Percentiles rank a stretch among this genome's conserved stretches.
phyloP scores from a whole-genome alignment of 2,888 invertebrate species.

The Leptarthrus brevirostris region DNA sequence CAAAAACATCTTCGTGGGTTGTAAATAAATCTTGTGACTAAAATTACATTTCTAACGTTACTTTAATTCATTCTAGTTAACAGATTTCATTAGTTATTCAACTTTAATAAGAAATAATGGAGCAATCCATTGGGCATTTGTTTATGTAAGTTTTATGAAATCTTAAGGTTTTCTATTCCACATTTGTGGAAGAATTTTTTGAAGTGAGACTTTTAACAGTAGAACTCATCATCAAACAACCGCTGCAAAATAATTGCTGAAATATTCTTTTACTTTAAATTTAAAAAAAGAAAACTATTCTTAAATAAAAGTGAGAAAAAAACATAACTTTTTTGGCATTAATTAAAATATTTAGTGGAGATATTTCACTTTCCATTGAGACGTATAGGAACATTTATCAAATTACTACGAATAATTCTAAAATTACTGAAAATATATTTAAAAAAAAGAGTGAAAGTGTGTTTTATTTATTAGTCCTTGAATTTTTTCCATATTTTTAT shows the following conservation, averaged over 20 bases:
- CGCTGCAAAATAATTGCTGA: slow-evolving; percentile 29
- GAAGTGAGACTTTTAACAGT: slow-evolving; percentile 12
- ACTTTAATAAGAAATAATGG: not conserved
- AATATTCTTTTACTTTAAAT: slow-evolving; percentile 14
- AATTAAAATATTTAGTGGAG: slow-evolving; percentile 1
- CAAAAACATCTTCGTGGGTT: slow-evolving; percentile 33
- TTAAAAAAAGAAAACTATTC: not conserved
- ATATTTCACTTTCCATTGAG: slow-evolving; percentile 22
- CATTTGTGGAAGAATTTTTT: slow-evolving; percentile 7
- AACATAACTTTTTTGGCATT: slow-evolving; percentile 18
- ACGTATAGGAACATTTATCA: slow-evolving; percentile 31
- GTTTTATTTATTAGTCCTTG: too few relatives aligned
- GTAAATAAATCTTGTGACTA: slow-evolving; percentile 26
- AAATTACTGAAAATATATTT: slow-evolving; percentile 42
- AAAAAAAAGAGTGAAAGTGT: slow-evolving; percentile 10
- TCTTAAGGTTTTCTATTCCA: slow-evolving; percentile 40
- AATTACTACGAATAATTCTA: slow-evolving; percentile 36
- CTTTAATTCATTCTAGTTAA: slow-evolving; percentile 13
- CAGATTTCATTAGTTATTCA: slow-evolving; percentile 31
- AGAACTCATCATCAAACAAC: slow-evolving; percentile 2
- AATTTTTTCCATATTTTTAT: too few relatives aligned
- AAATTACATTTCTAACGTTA: slow-evolving; percentile 26
- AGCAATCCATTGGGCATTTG: not conserved
- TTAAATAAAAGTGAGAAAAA: slow-evolving; percentile 5
- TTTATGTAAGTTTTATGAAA: slow-evolving; percentile 22